phyloP scores from a whole-genome alignment of 2,113 vertebrate genomes.

The Caracal caracal region DNA sequence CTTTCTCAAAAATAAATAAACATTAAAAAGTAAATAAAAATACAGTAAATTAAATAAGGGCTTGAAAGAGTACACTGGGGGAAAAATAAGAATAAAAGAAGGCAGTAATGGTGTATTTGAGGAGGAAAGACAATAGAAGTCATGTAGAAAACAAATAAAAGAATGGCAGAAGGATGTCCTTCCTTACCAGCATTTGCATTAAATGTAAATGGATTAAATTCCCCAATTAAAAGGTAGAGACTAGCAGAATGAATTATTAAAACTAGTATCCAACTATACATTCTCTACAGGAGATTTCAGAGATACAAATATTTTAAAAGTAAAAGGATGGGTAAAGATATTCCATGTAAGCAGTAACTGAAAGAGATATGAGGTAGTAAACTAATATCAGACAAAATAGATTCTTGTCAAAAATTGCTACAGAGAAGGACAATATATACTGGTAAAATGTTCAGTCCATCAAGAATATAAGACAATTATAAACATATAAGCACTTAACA shows the following conservation, averaged over 20 bases:
- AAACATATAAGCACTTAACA: no score
- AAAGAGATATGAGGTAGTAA: not conserved
- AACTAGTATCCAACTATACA: not conserved
- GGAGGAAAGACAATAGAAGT: not conserved
- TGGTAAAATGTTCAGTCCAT: not conserved
- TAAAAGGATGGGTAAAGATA: not conserved
- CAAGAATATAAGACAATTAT: not conserved
- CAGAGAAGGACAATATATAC: not conserved
- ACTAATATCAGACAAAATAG: not conserved
- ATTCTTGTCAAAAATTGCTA: not conserved
- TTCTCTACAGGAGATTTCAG: not conserved
- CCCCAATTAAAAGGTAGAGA: not conserved
- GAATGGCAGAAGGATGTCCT: not conserved
- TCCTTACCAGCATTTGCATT: not conserved
- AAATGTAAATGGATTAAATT: no score
- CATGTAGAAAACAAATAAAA: not conserved
- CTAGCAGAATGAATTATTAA: not conserved
- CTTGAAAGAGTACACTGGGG: not conserved
- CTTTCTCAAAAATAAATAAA: no score
- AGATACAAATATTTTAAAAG: not conserved
- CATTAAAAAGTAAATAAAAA: not conserved
- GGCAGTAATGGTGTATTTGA: not conserved
- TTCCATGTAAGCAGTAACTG: not conserved
- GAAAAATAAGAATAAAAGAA: not conserved
- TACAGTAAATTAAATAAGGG: not conserved